A percentile compares a stretch with the other conserved stretches of the same genome.
phyloP scores from a whole-genome alignment of 2,113 vertebrate species.

The Pipra filicauda region DNA sequence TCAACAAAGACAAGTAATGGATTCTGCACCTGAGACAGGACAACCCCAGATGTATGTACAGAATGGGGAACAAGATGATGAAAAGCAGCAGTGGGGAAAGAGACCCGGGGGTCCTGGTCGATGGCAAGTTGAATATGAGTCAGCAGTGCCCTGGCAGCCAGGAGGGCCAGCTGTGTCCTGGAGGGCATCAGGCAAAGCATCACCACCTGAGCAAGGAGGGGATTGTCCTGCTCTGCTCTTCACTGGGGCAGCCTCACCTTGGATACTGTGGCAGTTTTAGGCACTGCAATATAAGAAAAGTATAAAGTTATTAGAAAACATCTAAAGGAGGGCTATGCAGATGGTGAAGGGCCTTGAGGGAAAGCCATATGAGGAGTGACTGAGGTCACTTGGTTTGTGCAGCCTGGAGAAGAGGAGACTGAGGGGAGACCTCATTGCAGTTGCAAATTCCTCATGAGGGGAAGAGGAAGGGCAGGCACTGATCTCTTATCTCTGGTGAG shows the following conservation, averaged over 20 bases:
- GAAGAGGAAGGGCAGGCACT: background rate
- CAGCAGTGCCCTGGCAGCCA: background rate
- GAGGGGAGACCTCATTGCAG: background rate
- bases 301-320: background rate
- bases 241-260: background rate
- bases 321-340: background rate
- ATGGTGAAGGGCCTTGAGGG: background rate
- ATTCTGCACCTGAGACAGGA: background rate
- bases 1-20: background rate
- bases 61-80: background rate
- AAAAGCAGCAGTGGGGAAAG: background rate
- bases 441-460: accelerated
- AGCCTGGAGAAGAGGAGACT: background rate
- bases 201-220: accelerated
- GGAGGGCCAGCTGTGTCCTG: background rate
- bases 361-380: accelerated
- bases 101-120: accelerated
- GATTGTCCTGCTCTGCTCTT: background rate
- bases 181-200: background rate
- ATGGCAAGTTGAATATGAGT: accelerated
- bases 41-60: background rate
- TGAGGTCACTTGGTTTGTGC: background rate
- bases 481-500: background rate
- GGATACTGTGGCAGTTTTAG: no score
- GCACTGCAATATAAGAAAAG: background rate